These are phyloP conservation scores for Empis stercorea DNA, from an alignment of 2,888 invertebrate species.

Conservation along the genomic window DNA sequence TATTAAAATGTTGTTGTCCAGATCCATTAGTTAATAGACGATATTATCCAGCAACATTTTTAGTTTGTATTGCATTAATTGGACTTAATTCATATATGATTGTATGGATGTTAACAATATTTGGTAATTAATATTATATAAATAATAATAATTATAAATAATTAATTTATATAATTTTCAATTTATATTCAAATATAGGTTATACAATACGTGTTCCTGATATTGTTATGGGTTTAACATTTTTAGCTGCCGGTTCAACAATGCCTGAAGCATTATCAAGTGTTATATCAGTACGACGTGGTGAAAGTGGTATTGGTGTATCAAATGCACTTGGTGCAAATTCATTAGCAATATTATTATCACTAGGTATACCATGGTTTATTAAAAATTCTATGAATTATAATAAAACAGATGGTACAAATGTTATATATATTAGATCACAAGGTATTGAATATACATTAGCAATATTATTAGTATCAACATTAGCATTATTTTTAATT, in stretches of 20 bases:
- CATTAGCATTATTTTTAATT: constrained; percentile 52
- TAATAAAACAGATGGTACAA: constrained; percentile 27
- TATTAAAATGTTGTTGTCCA: constrained; percentile 57
- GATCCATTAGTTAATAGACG: constrained; percentile 47
- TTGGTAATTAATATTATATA: constrained; percentile 44
- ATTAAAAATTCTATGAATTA: constrained; percentile 52
- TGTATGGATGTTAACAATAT: constrained; percentile 83
- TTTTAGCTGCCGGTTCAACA: constrained; percentile 80
- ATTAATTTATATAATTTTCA: not conserved
- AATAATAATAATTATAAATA: too few species aligned
- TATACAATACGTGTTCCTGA: constrained; percentile 69
- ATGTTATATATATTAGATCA: constrained; percentile 52
- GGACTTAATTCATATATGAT: constrained; percentile 73
- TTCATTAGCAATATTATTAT: constrained; percentile 69
- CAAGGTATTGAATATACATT: constrained; percentile 72
- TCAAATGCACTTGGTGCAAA: constrained; percentile 80
- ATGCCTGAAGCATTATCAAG: constrained; percentile 72
- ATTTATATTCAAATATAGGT: constrained; percentile 36
- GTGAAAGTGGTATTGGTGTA: constrained; percentile 74
- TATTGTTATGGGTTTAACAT: constrained; percentile 82
- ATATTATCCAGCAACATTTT: constrained; percentile 63
- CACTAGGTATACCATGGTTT: constrained; percentile 75
- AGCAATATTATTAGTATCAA: constrained; percentile 61
- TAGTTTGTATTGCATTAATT: constrained; percentile 80
- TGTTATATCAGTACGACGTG: constrained; percentile 74